Percentiles rank a stretch among this genome's conserved stretches.
phyloP scores from a whole-genome alignment of 2,888 invertebrate species.

The Alloscopus bannaensis region DNA sequence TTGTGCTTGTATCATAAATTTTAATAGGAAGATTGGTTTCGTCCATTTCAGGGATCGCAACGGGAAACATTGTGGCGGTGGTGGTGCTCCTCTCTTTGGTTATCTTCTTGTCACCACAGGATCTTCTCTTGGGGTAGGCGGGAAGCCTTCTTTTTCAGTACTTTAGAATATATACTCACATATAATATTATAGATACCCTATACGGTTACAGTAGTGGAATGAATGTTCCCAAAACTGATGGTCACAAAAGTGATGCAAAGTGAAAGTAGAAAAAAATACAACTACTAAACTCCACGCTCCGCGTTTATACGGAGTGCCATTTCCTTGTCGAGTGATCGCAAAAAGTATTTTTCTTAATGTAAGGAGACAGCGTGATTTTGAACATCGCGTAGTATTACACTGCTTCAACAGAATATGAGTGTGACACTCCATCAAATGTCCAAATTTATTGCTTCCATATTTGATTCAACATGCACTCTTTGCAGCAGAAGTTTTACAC shows the following conservation, averaged over 20 bases:
- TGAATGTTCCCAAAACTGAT: too few relatives aligned
- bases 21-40: conserved; percentile 69
- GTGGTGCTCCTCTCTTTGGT: conserved; percentile 1
- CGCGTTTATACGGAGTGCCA: not conserved
- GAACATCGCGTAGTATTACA: too few relatives aligned
- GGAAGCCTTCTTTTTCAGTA: not conserved
- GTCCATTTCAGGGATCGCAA: conserved; percentile 63
- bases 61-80: conserved; percentile 63
- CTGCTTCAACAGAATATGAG: not conserved
- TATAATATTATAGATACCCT: not conserved
- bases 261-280: too few relatives aligned
- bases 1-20: conserved; percentile 67
- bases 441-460: not conserved
- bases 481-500: too few relatives aligned
- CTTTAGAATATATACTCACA: not conserved
- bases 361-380: not conserved
- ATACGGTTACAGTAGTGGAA: too few relatives aligned
- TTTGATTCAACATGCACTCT: too few relatives aligned
- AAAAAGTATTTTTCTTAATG: conserved; percentile 9
- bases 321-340: not conserved
- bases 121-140: conserved; percentile 13
- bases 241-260: too few relatives aligned
- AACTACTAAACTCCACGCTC: too few relatives aligned
- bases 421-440: not conserved
- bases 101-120: conserved; percentile 1